phyloP scores from a whole-genome alignment of 1,140 invertebrate genomes.

The Bombus breviceps region DNA sequence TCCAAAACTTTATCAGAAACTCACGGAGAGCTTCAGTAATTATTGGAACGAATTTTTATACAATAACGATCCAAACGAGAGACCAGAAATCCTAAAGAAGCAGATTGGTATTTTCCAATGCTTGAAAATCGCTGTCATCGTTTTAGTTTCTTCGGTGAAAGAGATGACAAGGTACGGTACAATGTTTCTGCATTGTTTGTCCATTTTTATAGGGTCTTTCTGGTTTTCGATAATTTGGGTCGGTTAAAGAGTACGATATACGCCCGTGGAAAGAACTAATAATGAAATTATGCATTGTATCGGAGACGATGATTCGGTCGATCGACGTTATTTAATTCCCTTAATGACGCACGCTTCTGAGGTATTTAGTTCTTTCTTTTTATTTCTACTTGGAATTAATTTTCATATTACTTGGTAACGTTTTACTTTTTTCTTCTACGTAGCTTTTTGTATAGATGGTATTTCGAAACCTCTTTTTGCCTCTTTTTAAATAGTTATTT shows the following conservation, averaged over 20 bases:
- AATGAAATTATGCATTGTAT: not conserved
- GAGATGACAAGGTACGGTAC: slow-evolving; percentile 80
- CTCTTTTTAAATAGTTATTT: not conserved
- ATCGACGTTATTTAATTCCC: not conserved
- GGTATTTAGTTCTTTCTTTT: not conserved
- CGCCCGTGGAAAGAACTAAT: not conserved
- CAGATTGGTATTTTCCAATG: slow-evolving; percentile 85
- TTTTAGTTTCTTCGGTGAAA: slow-evolving; percentile 84
- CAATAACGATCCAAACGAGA: slow-evolving; percentile 89
- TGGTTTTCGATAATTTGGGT: not conserved
- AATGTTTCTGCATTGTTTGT: no score
- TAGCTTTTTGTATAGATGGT: not conserved
- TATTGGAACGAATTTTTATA: slow-evolving; percentile 91
- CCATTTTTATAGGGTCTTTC: not conserved
- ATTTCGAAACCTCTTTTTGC: not conserved
- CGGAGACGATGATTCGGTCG: not conserved
- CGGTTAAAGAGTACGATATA: not conserved
- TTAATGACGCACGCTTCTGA: slow-evolving; percentile 1
- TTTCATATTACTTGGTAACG: not conserved
- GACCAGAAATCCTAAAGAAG: slow-evolving; percentile 86
- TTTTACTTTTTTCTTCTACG: not conserved
- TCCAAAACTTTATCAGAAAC: slow-evolving; percentile 86
- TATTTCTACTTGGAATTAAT: not conserved
- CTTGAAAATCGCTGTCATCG: slow-evolving; percentile 84
- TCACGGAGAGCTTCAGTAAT: slow-evolving; percentile 87